Conservation (phyloP, 1,140 invertebrate species). For the Drosophila teissieri region DNA sequence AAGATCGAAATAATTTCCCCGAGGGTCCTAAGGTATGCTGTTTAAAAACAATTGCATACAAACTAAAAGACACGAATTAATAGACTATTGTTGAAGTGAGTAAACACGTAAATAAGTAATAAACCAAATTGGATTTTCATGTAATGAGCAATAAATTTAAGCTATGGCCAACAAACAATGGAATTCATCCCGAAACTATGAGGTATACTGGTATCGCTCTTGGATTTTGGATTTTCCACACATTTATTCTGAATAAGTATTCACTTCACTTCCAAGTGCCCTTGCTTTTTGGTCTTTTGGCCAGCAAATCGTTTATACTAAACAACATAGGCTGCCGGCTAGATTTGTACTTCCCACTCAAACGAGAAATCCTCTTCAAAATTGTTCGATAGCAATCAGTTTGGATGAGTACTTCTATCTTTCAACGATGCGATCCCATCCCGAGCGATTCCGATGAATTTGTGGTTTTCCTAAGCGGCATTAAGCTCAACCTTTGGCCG, state of each 20-base stretch:
- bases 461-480: slow-evolving; percentile 36
- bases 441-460: slow-evolving; percentile 32
- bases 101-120: no score
- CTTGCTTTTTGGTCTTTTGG: no score
- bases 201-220: no score
- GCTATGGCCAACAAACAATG: no score
- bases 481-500: slow-evolving; percentile 31
- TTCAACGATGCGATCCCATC: slow-evolving; percentile 25
- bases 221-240: no score
- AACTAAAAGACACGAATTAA: not conserved
- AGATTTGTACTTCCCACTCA: not conserved
- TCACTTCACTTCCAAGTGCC: no score
- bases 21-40: not conserved
- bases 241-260: no score
- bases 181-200: no score
- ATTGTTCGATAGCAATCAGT: slow-evolving; percentile 32
- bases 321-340: not conserved
- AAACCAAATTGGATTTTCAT: no score
- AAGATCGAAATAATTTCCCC: not conserved
- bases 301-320: not conserved
- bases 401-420: slow-evolving; percentile 34
- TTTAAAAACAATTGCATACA: no score
- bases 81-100: not conserved
- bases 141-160: no score
- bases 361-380: slow-evolving; percentile 7